Conservation (phyloP, 2,113 vertebrate species). For the Thymallus thymallus region DNA sequence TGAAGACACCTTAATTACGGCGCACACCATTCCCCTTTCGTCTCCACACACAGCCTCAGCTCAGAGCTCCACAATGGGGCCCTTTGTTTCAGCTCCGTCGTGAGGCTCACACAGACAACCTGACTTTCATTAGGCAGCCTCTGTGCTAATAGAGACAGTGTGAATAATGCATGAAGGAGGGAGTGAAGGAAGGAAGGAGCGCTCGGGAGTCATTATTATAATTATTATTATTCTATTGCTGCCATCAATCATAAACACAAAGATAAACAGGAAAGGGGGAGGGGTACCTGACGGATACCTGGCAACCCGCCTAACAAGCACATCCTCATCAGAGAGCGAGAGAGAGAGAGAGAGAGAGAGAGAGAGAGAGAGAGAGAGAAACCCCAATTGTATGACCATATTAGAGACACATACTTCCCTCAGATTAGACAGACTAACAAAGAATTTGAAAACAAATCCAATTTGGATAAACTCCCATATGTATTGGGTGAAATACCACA, state of each 20-base stretch:
- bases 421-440: no score
- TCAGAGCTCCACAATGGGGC: constrained; percentile 28
- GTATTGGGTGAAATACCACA: no score
- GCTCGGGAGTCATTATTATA: constrained; percentile 40
- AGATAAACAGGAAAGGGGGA: constrained; percentile 15
- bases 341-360: not conserved
- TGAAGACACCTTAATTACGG: constrained; percentile 1
- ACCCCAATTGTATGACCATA: no score
- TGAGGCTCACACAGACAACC: constrained; percentile 8
- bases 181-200: constrained; percentile 20
- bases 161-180: constrained; percentile 43
- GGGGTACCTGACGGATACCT: not conserved
- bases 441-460: no score
- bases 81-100: not conserved
- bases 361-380: no score
- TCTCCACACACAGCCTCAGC: constrained; percentile 10
- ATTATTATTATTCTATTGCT: constrained; percentile 53
- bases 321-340: not conserved
- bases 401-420: no score
- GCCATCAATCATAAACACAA: constrained; percentile 44
- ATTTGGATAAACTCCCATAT: no score
- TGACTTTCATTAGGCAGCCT: constrained; percentile 34
- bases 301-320: not conserved
- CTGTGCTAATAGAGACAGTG: constrained; percentile 25
- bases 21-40: not conserved